A percentile compares a stretch with the other conserved stretches of the same genome.
Conservation (phyloP, 2,113 vertebrate species). For the Hassar affinis region DNA sequence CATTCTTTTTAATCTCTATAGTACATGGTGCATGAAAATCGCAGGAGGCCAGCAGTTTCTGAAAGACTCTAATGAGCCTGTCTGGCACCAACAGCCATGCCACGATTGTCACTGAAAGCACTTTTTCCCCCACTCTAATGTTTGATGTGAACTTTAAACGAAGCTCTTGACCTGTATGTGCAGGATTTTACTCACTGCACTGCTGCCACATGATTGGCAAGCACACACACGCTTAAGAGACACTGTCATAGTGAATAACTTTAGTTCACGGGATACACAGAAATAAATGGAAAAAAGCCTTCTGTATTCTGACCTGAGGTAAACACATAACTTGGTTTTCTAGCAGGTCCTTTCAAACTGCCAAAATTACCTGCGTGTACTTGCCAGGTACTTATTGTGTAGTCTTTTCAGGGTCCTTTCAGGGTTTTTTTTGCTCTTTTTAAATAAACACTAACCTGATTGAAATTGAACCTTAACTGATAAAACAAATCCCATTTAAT, state of each 20-base stretch:
- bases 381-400: neutral
- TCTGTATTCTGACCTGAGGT: neutral
- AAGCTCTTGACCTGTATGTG: neutral
- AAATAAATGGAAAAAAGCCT: neutral
- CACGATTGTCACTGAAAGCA: neutral
- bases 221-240: neutral
- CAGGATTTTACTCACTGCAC: neutral
- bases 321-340: neutral
- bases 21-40: neutral
- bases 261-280: neutral
- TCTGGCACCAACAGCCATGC: neutral
- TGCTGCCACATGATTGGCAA: neutral
- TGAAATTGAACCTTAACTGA: neutral
- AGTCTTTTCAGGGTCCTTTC: neutral
- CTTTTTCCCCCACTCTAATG: neutral
- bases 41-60: neutral
- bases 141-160: neutral
- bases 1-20: neutral
- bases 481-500: neutral
- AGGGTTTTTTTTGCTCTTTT: neutral
- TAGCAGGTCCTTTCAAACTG: neutral
- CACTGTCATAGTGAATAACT: neutral
- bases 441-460: neutral
- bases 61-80: neutral
- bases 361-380: neutral